A percentile compares a stretch with the other conserved stretches of the same genome.
phyloP scores from a whole-genome alignment of 2,113 vertebrate genomes.

The Chascanopsetta lugubris region DNA sequence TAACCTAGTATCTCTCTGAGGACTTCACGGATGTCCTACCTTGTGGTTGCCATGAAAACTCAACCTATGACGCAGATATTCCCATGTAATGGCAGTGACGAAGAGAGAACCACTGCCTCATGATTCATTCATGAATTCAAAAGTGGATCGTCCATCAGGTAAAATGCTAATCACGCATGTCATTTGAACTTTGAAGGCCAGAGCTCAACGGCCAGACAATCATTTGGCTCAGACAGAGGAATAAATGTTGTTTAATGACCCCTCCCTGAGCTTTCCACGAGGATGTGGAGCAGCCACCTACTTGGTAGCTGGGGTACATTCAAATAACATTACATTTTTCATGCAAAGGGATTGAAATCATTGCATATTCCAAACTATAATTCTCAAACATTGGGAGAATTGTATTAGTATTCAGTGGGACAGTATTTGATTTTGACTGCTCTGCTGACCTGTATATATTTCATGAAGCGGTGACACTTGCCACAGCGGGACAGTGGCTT shows the following conservation, averaged over 20 bases:
- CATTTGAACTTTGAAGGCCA: slow-evolving; percentile 32
- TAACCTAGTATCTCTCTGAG: neutral
- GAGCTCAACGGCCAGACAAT: neutral
- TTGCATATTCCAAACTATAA: no score
- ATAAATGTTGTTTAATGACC: neutral
- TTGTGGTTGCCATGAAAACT: slow-evolving; percentile 4
- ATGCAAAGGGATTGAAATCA: no score
- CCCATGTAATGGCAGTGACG: neutral
- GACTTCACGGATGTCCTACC: neutral
- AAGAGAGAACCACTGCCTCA: slow-evolving; percentile 19
- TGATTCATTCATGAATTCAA: slow-evolving; percentile 49
- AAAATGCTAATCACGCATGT: slow-evolving; percentile 18
- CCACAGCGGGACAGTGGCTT: slow-evolving; percentile 97
- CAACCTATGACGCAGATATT: neutral
- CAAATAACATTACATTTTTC: no score
- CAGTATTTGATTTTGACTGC: neutral
- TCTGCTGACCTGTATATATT: slow-evolving; percentile 93
- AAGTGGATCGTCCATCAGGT: slow-evolving; percentile 7
- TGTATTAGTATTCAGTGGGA: no score
- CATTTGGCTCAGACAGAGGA: neutral
- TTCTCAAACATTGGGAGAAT: no score
- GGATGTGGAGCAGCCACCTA: no score
- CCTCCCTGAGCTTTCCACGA: neutral
- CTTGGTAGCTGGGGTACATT: no score
- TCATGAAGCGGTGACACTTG: slow-evolving; percentile 99